These are phyloP conservation scores for Herminia tarsipennalis DNA, from an alignment of 2,888 invertebrate species.

Conservation along the genomic window DNA sequence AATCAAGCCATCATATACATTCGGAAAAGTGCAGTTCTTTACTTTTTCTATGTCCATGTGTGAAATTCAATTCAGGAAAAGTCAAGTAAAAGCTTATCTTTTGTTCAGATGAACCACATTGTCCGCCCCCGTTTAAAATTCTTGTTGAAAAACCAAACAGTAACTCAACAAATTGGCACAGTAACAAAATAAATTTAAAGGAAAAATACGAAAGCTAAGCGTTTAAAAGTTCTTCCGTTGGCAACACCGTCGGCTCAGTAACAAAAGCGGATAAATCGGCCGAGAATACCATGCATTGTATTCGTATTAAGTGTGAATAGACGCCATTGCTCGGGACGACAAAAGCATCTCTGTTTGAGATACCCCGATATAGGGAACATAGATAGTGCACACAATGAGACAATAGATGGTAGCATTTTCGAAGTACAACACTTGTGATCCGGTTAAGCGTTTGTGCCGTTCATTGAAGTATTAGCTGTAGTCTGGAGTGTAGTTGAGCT, in stretches of 20 bases:
- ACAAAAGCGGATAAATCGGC: constrained; percentile 67
- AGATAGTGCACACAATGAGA: constrained; percentile 44
- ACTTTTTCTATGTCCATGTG: too few species aligned
- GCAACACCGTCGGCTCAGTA: constrained; percentile 49
- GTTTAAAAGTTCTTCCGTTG: constrained; percentile 58
- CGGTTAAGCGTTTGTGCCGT: constrained; percentile 8
- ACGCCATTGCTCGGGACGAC: constrained; percentile 55
- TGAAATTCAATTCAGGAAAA: too few species aligned
- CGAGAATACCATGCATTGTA: constrained; percentile 66
- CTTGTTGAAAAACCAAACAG: constrained; percentile 19
- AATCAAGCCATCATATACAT: too few species aligned
- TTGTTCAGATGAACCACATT: too few species aligned
- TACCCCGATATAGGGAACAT: constrained; percentile 40
- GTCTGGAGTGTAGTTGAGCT: too few species aligned
- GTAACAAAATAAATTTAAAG: constrained; percentile 44
- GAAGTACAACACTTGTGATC: constrained; percentile 8
- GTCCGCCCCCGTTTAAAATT: too few species aligned
- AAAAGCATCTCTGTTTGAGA: constrained; percentile 56
- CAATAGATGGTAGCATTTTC: constrained; percentile 29
- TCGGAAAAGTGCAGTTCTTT: too few species aligned
- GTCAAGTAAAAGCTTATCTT: too few species aligned
- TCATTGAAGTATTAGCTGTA: not conserved
- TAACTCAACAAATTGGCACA: constrained; percentile 34
- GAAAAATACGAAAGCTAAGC: constrained; percentile 46
- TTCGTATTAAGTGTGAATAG: constrained; percentile 70